Conservation (phyloP, 92 coral and sea anemone genomes). For the Siderastrea radians region DNA sequence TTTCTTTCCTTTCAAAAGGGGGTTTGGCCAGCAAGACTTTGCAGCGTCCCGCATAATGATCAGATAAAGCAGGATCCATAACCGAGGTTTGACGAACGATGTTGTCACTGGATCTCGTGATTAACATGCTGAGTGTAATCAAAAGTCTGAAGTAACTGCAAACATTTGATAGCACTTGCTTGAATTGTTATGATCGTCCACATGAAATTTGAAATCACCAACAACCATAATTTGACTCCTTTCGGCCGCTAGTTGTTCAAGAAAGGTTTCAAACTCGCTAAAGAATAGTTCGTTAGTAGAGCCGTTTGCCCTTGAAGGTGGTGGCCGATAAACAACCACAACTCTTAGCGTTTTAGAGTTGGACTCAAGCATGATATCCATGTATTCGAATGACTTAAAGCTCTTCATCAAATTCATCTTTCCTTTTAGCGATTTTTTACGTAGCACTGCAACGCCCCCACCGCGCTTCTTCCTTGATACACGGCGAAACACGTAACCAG, state of each 20-base stretch:
- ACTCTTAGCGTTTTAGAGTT: conserved; percentile 14
- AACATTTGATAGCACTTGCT: too few relatives aligned
- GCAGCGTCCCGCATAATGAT: conserved; percentile 28
- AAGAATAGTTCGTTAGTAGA: background rate
- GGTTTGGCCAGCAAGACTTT: conserved; percentile 17
- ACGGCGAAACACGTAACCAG: conserved; percentile 16
- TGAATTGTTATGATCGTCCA: conserved; percentile 12
- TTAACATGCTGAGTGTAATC: conserved; percentile 15
- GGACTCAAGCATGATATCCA: conserved; percentile 11
- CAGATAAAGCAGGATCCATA: conserved; percentile 7
- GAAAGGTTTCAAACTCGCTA: conserved; percentile 13
- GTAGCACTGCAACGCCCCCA: conserved; percentile 30
- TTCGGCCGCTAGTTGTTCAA: background rate
- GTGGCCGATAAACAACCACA: conserved; percentile 14
- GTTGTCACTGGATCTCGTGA: conserved; percentile 4
- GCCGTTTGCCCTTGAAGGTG: conserved; percentile 16
- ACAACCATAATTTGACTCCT: background rate
- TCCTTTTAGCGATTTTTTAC: conserved; percentile 22
- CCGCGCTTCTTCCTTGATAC: conserved; percentile 28
- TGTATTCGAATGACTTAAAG: conserved; percentile 32
- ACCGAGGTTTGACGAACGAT: conserved; percentile 10
- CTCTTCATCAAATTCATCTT: conserved; percentile 6
- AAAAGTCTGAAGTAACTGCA: conserved; percentile 13
- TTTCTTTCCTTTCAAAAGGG: conserved; percentile 17
- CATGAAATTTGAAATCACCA: conserved; percentile 28